Conservation (phyloP, 2,113 vertebrate species). For the Ramphastos sulfuratus region DNA sequence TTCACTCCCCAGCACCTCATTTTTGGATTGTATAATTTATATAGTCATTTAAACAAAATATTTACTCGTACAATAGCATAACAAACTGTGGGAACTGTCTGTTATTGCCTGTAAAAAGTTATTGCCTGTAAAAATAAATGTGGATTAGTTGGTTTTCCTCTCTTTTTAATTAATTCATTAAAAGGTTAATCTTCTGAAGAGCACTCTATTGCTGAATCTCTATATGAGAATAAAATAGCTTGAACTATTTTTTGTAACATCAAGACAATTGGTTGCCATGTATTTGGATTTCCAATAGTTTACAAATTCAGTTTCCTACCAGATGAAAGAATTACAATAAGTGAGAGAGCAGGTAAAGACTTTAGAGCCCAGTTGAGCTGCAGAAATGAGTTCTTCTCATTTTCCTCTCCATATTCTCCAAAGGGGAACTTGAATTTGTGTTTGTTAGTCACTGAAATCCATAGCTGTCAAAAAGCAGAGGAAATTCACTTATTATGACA, state of each 20-base stretch:
- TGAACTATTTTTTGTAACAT: neutral
- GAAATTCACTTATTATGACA: neutral
- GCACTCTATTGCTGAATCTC: neutral
- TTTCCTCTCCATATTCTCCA: neutral
- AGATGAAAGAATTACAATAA: neutral
- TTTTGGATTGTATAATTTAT: neutral
- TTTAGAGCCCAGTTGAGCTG: neutral
- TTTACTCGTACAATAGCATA: neutral
- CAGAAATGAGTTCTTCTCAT: neutral
- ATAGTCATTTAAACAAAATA: neutral
- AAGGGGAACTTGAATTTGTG: neutral
- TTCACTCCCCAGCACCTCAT: neutral
- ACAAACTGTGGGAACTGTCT: neutral
- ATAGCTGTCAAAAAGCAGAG: neutral
- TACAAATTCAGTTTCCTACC: neutral
- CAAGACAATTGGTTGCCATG: neutral
- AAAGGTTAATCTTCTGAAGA: neutral
- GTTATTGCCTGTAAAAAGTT: neutral
- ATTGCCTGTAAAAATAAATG: neutral
- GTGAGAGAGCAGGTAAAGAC: neutral
- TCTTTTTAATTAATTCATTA: neutral
- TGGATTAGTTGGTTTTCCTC: neutral
- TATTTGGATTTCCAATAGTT: neutral
- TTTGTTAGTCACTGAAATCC: neutral
- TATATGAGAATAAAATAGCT: fast-evolving